These are phyloP conservation scores for Neosilurus hyrtlii DNA, from an alignment of 2,797 vertebrate species.

Conservation along the genomic window DNA sequence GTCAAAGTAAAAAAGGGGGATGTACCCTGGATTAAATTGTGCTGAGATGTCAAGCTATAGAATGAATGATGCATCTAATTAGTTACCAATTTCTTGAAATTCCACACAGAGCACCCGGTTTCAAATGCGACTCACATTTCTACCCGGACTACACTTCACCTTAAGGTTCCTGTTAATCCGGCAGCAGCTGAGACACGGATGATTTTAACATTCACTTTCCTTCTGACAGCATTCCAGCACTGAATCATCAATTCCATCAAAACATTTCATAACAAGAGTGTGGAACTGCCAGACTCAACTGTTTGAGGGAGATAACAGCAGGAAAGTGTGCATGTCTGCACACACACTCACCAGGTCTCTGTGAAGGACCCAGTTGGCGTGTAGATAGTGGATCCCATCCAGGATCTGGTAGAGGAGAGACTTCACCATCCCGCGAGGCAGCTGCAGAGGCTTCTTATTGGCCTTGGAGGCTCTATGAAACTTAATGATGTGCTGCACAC, in stretches of 20 bases:
- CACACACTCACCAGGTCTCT: conserved; percentile 93
- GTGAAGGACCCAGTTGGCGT: conserved; percentile 99
- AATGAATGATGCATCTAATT: too few species aligned
- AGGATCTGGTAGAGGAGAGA: conserved; percentile 99
- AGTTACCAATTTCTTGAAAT: neutral
- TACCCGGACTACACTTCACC: neutral
- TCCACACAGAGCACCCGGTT: neutral
- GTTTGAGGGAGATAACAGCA: neutral
- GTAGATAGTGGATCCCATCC: conserved; percentile 99
- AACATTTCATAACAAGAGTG: conserved; percentile 38
- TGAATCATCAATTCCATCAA: conserved; percentile 37
- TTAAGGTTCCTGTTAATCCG: neutral
- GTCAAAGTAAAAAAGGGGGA: neutral
- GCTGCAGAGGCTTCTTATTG: conserved; percentile 99
- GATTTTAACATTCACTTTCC: neutral
- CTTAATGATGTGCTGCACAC: conserved; percentile 94
- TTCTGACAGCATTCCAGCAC: conserved; percentile 5
- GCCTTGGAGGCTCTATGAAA: conserved; percentile 99
- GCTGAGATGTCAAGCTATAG: neutral
- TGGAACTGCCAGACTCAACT: conserved; percentile 17
- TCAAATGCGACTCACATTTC: neutral
- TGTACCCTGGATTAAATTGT: neutral
- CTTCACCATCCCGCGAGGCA: conserved; percentile 99
- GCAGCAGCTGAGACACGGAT: neutral
- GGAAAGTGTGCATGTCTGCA: neutral